Evolutionary conservation across 2,888 invertebrate species (phyloP).

Genomic region (Tineola bisselliella): DNA sequence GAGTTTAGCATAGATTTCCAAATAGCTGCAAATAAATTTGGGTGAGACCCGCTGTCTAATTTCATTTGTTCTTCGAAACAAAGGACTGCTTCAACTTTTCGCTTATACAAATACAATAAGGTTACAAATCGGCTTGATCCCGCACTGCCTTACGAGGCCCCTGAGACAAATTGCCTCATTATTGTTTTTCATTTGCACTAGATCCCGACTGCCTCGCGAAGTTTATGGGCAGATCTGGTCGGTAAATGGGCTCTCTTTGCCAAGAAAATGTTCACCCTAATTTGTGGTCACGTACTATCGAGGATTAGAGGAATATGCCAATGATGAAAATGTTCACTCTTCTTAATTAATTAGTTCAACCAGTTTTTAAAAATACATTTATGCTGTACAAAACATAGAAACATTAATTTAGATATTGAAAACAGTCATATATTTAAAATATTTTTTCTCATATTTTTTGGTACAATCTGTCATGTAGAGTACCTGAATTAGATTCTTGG

Average conservation of each 20-base stretch:
- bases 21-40: no score
- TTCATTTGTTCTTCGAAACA: not conserved
- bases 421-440: no score
- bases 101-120: slow-evolving; percentile 8
- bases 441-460: no score
- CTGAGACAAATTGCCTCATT: slow-evolving; percentile 34
- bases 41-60: not conserved
- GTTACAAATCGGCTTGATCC: slow-evolving; percentile 10
- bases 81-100: not conserved
- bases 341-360: not conserved
- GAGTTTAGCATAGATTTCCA: no score
- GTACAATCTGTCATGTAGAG: no score
- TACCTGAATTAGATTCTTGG: no score
- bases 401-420: no score
- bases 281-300: slow-evolving; percentile 21
- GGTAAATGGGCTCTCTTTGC: slow-evolving; percentile 18
- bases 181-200: slow-evolving; percentile 38
- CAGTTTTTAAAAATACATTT: not conserved
- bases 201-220: slow-evolving; percentile 18
- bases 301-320: not conserved
- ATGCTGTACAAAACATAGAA: no score
- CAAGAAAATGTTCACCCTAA: slow-evolving; percentile 21
- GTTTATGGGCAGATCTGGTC: slow-evolving; percentile 14
- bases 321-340: slow-evolving; percentile 1
- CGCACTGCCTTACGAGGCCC: slow-evolving; percentile 15